A percentile compares a stretch with the other conserved stretches of the same genome.
Conservation (phyloP, 2,888 invertebrate genomes). For the Rapana venosa region DNA sequence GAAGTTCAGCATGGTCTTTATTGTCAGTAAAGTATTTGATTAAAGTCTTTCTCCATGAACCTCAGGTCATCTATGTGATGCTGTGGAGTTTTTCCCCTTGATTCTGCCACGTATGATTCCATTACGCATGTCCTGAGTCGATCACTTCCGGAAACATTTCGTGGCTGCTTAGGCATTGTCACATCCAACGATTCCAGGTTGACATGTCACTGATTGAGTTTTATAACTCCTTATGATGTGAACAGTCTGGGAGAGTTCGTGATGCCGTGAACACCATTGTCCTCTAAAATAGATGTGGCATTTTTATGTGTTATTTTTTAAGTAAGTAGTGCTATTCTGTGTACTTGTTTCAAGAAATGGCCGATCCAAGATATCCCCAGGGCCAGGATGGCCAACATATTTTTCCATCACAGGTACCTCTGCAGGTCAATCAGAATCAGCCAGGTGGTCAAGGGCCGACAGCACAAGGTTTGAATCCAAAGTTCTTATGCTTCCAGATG, state of each 20-base stretch:
- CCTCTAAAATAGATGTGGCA: no score
- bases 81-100: conserved; percentile 45
- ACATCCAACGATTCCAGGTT: conserved; percentile 37
- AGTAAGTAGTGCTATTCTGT: background rate
- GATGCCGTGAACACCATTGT: conserved; percentile 18
- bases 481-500: background rate
- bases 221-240: conserved; percentile 6
- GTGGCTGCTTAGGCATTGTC: conserved; percentile 51
- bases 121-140: conserved; percentile 52
- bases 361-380: conserved; percentile 35
- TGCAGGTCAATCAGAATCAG: conserved; percentile 26
- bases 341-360: conserved; percentile 37
- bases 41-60: no score
- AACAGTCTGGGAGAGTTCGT: background rate
- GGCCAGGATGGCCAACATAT: conserved; percentile 20
- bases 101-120: conserved; percentile 53
- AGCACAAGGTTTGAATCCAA: conserved; percentile 34
- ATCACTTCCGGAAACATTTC: conserved; percentile 57
- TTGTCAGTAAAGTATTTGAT: no score
- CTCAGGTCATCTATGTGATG: no score
- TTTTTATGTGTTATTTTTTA: background rate
- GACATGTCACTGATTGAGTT: conserved; percentile 35
- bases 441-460: conserved; percentile 3
- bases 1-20: no score
- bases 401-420: conserved; percentile 28